Conservation (phyloP, 2,113 vertebrate species). For the Tylochromis polylepis region DNA sequence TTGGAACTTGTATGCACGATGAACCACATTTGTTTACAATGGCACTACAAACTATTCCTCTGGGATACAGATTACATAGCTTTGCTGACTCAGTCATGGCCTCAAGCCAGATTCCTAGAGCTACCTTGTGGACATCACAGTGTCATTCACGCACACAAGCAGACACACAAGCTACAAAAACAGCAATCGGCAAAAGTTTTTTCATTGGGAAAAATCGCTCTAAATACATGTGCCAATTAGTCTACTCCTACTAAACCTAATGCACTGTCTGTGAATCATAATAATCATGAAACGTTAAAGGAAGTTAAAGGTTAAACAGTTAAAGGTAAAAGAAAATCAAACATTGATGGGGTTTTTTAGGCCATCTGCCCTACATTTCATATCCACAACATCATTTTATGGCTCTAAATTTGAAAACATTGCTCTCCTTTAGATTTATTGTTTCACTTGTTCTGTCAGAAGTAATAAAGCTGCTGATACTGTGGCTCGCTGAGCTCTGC, state of each 20-base stretch:
- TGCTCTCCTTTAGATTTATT: neutral
- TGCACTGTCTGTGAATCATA: neutral
- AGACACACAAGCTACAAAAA: neutral
- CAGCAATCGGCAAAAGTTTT: neutral
- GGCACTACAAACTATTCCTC: neutral
- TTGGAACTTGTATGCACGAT: neutral
- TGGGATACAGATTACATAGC: conserved; percentile 9
- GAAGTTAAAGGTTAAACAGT: too few relatives aligned
- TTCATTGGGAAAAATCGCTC: neutral
- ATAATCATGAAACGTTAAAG: neutral
- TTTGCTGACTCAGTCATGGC: conserved; percentile 40
- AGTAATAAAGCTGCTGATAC: neutral
- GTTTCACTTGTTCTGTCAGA: neutral
- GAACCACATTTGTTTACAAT: neutral
- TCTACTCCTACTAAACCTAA: neutral
- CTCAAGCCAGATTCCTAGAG: conserved; percentile 18
- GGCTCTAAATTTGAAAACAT: neutral
- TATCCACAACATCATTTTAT: neutral
- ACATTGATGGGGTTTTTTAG: neutral
- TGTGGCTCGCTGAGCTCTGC: neutral
- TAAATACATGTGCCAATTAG: neutral
- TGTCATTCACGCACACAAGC: neutral
- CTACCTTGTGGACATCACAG: neutral
- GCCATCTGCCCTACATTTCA: neutral
- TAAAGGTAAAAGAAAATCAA: neutral